Evolutionary conservation across 1,140 invertebrate species (phyloP), one percentile per base, ranked within the genome.

Genomic region (Drosophila guanche): DNA sequence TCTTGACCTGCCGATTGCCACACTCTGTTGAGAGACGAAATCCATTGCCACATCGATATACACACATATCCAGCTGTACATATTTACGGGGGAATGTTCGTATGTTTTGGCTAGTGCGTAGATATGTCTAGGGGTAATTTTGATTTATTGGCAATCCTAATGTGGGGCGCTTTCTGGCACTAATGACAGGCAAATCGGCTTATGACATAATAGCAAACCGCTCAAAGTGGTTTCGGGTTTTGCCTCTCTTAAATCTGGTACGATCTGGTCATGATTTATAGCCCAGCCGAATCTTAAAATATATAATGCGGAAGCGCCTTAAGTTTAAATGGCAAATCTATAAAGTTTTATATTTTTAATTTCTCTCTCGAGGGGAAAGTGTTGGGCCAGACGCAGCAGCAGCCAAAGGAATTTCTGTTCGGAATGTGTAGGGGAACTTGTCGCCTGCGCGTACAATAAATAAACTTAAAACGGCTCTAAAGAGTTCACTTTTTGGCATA

Each of bases 111-210:
- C 12, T 12, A 12, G 33, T 37, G 33, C 33, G 33, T 12, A 37
- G 33, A 45, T 70, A 76, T 66, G 56, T 73, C 68, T 76, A 63
- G 60, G 25, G 51, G 54, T 57, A 65, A 76, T 67, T 68, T 69
- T 85, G 81, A 85, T 85, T 85, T 85, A 86, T 86, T 86, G 65
- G 53, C 69, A 77, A 73, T 86, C 76, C 69, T 70, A 72, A 71
- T 76, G 68, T 54, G 45, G 40, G 46, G 48, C 20, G n/a, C 25
- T 63, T 65, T 75, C 46, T 57, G 23, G 20, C 55, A 47, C 80
- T 86, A 80, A 86, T 86, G 83, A 86, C 77, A 69, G 40, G 20
- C 68, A 76, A 85, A 85, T 85, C 80, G 81, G 80, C 80, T 85
- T 85, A 85, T 85, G 80, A 85, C 73, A 85, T 86, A 85, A 85